A percentile compares a stretch with the other conserved stretches of the same genome.
Evolutionary conservation across 2,888 invertebrate species (phyloP).

Genomic region (Cryptophagus acutangulus): DNA sequence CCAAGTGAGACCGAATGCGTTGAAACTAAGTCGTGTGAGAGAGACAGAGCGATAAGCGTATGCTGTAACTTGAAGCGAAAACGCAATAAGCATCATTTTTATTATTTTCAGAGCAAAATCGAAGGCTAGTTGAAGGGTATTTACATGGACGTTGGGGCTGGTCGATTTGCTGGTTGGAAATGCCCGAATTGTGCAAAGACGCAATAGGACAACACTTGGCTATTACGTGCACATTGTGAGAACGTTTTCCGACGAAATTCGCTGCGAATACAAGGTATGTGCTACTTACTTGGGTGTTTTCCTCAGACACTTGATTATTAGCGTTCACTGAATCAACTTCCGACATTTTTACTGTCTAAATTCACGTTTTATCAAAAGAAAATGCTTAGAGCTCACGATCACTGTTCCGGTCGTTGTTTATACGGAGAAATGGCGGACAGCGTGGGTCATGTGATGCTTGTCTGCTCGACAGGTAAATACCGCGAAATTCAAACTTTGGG

Average conservation of each 20-base stretch:
- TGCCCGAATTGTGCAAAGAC: conserved; percentile 9
- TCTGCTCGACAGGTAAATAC: conserved; percentile 38
- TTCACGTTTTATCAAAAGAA: conserved; percentile 26
- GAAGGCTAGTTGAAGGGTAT: no score
- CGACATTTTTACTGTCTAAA: conserved; percentile 45
- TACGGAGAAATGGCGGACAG: conserved; percentile 59
- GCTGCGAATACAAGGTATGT: conserved; percentile 21
- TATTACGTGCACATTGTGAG: conserved; percentile 47
- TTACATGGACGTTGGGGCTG: no score
- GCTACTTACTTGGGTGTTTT: conserved; percentile 44
- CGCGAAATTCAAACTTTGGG: conserved; percentile 34
- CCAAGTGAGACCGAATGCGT: no score
- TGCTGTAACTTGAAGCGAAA: conserved; percentile 27
- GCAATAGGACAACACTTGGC: conserved; percentile 38
- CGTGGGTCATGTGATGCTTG: conserved; percentile 56
- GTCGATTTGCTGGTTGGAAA: no score
- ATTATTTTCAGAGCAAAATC: no score
- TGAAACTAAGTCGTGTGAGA: no score
- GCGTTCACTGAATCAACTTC: conserved; percentile 46
- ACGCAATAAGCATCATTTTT: conserved; percentile 34
- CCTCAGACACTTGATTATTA: conserved; percentile 44
- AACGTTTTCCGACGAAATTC: conserved; percentile 25
- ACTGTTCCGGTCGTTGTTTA: conserved; percentile 55
- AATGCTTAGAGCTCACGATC: conserved; percentile 29
- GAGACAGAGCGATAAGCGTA: conserved; percentile 35